Evolutionary conservation across 2,888 invertebrate species (phyloP).

Genomic region (Caenorhabditis panamensis): DNA sequence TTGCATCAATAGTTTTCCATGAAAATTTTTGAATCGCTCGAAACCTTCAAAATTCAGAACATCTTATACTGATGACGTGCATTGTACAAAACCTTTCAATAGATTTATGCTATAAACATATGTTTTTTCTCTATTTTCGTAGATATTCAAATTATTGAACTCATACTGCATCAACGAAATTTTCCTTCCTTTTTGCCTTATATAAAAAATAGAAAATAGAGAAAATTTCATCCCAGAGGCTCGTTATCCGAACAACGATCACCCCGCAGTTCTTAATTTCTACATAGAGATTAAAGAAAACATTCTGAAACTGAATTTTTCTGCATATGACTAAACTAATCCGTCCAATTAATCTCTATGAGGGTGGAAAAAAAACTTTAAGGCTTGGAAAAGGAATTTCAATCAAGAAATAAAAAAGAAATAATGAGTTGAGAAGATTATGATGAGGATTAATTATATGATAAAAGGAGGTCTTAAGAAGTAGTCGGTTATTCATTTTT

Average conservation of each 20-base stretch:
- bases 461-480: constrained; percentile 40
- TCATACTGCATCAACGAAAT: too few species aligned
- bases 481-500: constrained; percentile 33
- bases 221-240: too few species aligned
- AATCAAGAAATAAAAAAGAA: constrained; percentile 19
- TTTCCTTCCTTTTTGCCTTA: too few species aligned
- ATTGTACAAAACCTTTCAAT: too few species aligned
- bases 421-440: constrained; percentile 26
- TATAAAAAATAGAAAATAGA: too few species aligned
- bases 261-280: constrained; percentile 5
- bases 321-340: constrained; percentile 46
- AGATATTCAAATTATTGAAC: too few species aligned
- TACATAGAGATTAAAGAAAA: constrained; percentile 17
- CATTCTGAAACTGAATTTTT: constrained; percentile 16
- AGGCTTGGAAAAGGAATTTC: constrained; percentile 35
- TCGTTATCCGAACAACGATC: constrained; percentile 21
- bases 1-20: too few species aligned
- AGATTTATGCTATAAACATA: too few species aligned
- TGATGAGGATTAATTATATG: constrained; percentile 44
- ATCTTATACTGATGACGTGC: too few species aligned
- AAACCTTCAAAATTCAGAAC: too few species aligned
- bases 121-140: too few species aligned
- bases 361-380: constrained; percentile 45
- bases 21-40: too few species aligned
- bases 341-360: constrained; percentile 50